Evolutionary conservation across 1,140 invertebrate species (phyloP).

Genomic region (Temnothorax longispinosus): DNA sequence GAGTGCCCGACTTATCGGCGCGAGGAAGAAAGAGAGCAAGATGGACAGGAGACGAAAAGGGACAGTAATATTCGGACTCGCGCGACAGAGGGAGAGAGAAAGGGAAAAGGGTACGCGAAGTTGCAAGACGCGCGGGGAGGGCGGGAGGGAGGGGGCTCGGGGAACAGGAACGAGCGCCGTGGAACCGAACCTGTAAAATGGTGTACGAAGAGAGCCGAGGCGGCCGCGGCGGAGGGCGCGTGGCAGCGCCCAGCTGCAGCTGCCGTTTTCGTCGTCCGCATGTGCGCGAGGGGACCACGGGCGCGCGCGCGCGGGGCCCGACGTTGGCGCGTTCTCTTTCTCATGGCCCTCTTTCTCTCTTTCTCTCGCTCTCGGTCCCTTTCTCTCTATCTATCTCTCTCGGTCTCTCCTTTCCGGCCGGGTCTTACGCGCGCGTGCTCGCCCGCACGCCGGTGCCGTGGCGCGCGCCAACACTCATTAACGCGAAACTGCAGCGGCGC

Average conservation of each 20-base stretch:
- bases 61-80: constrained; percentile 35
- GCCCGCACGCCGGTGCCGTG: constrained; percentile 67
- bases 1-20: background rate
- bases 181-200: constrained; percentile 74
- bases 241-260: constrained; percentile 82
- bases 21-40: constrained; percentile 27
- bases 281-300: background rate
- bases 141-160: background rate
- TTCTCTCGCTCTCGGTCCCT: background rate
- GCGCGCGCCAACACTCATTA: constrained; percentile 79
- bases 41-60: constrained; percentile 14
- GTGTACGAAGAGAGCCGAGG: constrained; percentile 63
- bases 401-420: constrained; percentile 36
- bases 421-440: constrained; percentile 59
- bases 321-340: background rate
- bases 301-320: background rate
- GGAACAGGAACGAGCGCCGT: constrained; percentile 29
- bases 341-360: background rate
- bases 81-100: constrained; percentile 45
- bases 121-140: background rate
- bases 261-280: constrained; percentile 73
- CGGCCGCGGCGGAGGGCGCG: constrained; percentile 76
- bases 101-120: constrained; percentile 22
- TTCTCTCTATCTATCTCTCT: background rate
- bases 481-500: constrained; percentile 65